Evolutionary conservation across 2,797 vertebrate species (phyloP).

Genomic region (Limnodromus scolopaceus): DNA sequence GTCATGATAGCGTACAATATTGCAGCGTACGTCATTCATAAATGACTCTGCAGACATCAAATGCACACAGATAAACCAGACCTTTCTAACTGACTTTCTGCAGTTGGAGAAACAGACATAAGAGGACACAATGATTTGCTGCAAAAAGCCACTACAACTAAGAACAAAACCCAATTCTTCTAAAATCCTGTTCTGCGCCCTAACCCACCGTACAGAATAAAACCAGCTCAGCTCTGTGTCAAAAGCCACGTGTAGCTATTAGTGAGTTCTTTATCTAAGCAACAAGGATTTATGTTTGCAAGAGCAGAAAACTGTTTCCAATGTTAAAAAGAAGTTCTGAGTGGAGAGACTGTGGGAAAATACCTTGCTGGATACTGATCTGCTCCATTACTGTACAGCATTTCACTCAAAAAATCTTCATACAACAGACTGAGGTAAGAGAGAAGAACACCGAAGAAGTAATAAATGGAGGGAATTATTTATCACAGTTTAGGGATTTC

Average conservation of each 20-base stretch:
- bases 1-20: neutral
- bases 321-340: neutral
- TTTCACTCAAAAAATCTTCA: neutral
- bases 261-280: neutral
- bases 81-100: rapidly evolving
- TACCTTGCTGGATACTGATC: neutral
- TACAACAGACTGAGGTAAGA: neutral
- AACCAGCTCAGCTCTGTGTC: neutral
- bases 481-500: neutral
- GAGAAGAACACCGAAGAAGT: neutral
- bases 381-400: neutral
- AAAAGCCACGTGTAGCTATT: neutral
- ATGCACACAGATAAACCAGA: neutral
- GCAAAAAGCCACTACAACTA: neutral
- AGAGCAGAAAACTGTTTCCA: neutral
- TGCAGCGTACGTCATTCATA: neutral
- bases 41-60: neutral
- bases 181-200: neutral
- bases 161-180: neutral
- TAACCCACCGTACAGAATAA: rapidly evolving
- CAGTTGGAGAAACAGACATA: neutral
- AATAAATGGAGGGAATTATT: neutral
- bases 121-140: neutral
- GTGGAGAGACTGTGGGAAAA: neutral
- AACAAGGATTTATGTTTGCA: neutral